Base-by-base conservation (phyloP, 2,888 invertebrate genomes). In the Pyrrhosoma nymphula region DNA sequence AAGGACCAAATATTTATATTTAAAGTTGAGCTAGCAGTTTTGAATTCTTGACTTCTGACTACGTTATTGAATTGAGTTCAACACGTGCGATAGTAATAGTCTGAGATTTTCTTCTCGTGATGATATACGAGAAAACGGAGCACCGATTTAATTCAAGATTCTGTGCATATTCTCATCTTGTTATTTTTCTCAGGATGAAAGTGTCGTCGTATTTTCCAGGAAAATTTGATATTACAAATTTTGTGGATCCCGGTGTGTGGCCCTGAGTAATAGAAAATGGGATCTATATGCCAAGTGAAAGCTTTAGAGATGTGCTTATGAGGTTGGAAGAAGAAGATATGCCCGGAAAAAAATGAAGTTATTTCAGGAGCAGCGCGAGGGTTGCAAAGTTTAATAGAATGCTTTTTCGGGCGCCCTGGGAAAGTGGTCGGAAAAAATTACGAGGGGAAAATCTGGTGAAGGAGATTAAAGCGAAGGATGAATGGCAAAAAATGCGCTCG, bases 281-380 rank as follows among this genome's bases (percentile, higher is more conserved):
- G 14, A 82, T 35, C 35, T 35, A 35, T 82, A 35, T 82, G 6
- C 82, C 82, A 35, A 82, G 82, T 82, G 82, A 82, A 35, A 82
- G 82, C 82, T 82, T 82, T 82, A 82, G 82, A 82, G 82, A 35
- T 82, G 82, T 82, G 35, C 82, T 35, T 82, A 82, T 82, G 82
- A 35, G 82, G 30, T 82, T 26, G 82, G 82, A 82, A 82, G n/a
- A n/a, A 69, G 82, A 82, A 82, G 16, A 82, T 82, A 82, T 82
- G 82, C 35, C 14, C 82, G 14, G 2, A 82, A 82, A 82, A 82
- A n/a, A 35, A 3, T 82, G 35, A 35, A 35, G 82, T 30, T 82
- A 82, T 82, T 35, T 82, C 82, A 30, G 82, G 82, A 82, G 82
- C 82, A 1, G 82, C 82, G 35, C 14, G 82, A 82, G 82, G 82